Base-by-base conservation (phyloP, 2,113 vertebrate species). In the Solenodon paradoxus region DNA sequence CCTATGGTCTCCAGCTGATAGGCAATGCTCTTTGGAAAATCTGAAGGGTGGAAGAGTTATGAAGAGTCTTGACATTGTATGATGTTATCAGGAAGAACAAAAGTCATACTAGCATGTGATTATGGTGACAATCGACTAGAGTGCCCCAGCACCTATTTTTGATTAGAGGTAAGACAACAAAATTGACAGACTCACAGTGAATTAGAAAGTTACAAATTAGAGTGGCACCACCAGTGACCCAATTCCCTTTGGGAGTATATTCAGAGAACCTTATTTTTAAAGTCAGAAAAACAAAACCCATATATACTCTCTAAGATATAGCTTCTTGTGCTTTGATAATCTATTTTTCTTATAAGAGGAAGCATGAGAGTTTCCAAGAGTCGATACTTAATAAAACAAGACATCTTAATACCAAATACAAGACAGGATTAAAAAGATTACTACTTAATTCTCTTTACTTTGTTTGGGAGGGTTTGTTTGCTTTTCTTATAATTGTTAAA, bases 391-490 rank as follows among this genome's bases (percentile, higher is more conserved):
- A 97, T 80, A 74, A 96, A 96, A 96, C 53, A 95, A 87, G 64
- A 71, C 7, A 81, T 77, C 30, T 83, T 96, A 97, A 95, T 94
- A 82, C 47, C 59, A 84, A 86, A 83, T 93, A 64, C 80, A 72
- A 96, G 77, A 74, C 20, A 93, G 55, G 87, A 95, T 96, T 97
- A 94, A 97, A 68, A 94, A 94, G 86, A 95, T 94, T 96, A 93
- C 80, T 66, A 63, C 55, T 96, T 96, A 97, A 96, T 93, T 96
- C 93, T 95, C 75, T 42, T 91, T 92, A 45, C 55, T 93, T 96
- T 92, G 74, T 83, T 88, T 95, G 77, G 87, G 77, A 95, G 55
- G 49, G 20, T 42, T 87, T 91, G 68, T 2, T 47, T 49, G 74
- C 61, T 59, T 69, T 20, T 17, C 28, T 92, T 64, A 83, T 61